These are phyloP conservation scores for Octonoba sinensis DNA, from an alignment of 2,888 invertebrate genomes.

Conservation along the genomic window DNA sequence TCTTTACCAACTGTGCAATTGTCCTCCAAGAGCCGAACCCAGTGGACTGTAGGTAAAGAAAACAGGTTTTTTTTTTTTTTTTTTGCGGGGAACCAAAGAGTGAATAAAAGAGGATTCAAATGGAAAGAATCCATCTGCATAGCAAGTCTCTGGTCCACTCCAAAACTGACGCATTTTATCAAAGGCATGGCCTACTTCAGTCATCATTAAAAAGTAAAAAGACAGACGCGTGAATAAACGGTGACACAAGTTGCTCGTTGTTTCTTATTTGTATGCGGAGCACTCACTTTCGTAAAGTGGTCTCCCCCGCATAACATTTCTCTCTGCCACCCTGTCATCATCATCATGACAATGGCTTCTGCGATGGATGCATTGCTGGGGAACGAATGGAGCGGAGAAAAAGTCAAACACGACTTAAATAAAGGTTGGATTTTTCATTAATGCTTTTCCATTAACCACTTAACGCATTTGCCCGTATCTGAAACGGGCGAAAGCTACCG, in stretches of 20 bases:
- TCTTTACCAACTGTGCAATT: too few relatives aligned
- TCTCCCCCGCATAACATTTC: conserved; percentile 43
- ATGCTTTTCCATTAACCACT: too few relatives aligned
- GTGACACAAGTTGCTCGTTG: conserved; percentile 16
- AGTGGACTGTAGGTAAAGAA: not conserved
- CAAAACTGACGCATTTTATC: conserved; percentile 35
- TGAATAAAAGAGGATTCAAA: conserved; percentile 14
- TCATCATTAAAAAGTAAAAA: conserved; percentile 37
- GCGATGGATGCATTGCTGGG: conserved; percentile 28
- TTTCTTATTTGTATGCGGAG: conserved; percentile 41
- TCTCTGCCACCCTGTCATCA: conserved; percentile 8
- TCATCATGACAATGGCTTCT: conserved; percentile 29
- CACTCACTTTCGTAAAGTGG: conserved; percentile 13
- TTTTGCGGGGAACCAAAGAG: not conserved
- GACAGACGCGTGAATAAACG: conserved; percentile 28
- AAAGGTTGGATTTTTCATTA: not conserved
- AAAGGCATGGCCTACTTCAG: conserved; percentile 42
- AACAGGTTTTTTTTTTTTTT: too few relatives aligned
- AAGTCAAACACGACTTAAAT: not conserved
- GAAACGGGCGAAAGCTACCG: too few relatives aligned
- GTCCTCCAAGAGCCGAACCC: too few relatives aligned
- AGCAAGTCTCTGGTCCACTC: conserved; percentile 38
- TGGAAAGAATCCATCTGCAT: conserved; percentile 15
- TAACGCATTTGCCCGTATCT: too few relatives aligned
- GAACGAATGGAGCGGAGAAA: conserved; percentile 1